Evolutionary conservation across 2,888 invertebrate genomes (phyloP), one percentile per base, ranked within the genome.

Genomic region (Mactromeris polynyma): DNA sequence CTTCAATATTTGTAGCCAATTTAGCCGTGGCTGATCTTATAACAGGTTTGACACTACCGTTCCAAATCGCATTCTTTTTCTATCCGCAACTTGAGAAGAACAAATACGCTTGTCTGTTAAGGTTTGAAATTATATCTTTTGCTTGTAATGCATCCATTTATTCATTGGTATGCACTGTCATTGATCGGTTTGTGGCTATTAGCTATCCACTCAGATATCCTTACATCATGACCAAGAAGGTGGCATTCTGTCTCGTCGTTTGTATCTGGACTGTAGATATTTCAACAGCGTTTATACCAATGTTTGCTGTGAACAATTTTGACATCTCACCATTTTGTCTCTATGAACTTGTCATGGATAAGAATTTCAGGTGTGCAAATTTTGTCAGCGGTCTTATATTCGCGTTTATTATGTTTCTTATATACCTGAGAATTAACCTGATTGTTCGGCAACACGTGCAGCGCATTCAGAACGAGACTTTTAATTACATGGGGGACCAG

Each of bases 201-300:
- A 73, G 84, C 33, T 87, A 89, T 78, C 92, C 93, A 3, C 85
- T 93, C 19, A 81, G 80, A 51, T 94, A 94, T 82, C 83, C 83
- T 0, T 64, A 64, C 31, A 87, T 92, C 21, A 97, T 92, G 97
- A 97, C 91, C 17, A 86, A 86, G 73, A 89, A 83, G 58, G 80
- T 82, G 21, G 91, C 91, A 3, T 90, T 92, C 36, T 36, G 81
- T n/a, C 77, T 93, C 19, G 90, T 94, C 0, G 58, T 78, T 17
- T 33, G 88, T 0, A 88, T 91, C 26, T 94, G 94, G 94, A 54
- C 84, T 0, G 83, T 93, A 38, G 91, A 93, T 38, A 3, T 92
- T 33, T 38, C 89, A 2, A 79, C 88, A 33, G 86, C 91, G 9
- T 78, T 89, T 17, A 81, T 93, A 21, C 92, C 92, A 26, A 31